Evolutionary conservation across 2,113 vertebrate genomes (phyloP).

Genomic region (Syrmaticus mikado): DNA sequence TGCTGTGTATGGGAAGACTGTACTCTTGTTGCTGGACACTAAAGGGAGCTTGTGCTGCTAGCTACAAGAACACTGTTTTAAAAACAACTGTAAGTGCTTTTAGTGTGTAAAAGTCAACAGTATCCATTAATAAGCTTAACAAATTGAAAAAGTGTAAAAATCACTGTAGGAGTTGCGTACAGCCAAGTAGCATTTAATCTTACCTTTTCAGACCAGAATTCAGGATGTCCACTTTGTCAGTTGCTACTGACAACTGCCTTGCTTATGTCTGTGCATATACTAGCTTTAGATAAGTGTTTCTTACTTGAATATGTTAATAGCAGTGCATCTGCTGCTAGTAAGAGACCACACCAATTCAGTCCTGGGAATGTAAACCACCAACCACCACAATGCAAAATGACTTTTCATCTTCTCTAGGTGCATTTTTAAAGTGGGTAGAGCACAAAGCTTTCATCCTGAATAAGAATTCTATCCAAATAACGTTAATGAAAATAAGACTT

Average conservation of each 20-base stretch:
- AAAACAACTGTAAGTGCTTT: not conserved
- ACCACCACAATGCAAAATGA: not conserved
- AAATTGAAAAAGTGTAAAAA: not conserved
- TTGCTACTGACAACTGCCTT: not conserved
- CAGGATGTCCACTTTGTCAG: not conserved
- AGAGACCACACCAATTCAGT: not conserved
- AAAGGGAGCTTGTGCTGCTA: not conserved
- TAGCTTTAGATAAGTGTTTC: not conserved
- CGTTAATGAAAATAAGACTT: conserved; percentile 10
- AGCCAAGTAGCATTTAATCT: not conserved
- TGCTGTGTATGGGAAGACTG: not conserved
- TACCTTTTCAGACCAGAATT: not conserved
- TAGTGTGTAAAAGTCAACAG: not conserved
- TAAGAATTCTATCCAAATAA: not conserved
- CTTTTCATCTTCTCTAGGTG: conserved; percentile 24
- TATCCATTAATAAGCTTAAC: not conserved
- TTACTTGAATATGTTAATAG: not conserved
- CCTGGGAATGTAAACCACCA: conserved; percentile 20
- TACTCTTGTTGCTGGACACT: not conserved
- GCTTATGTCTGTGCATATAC: not conserved
- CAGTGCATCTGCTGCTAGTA: not conserved
- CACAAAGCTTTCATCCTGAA: not conserved
- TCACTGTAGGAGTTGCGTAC: not conserved
- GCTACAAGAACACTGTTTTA: not conserved
- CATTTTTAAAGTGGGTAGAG: not conserved